These are phyloP conservation scores for Nannoperca australis DNA, from an alignment of 2,797 vertebrate genomes.

Conservation along the genomic window DNA sequence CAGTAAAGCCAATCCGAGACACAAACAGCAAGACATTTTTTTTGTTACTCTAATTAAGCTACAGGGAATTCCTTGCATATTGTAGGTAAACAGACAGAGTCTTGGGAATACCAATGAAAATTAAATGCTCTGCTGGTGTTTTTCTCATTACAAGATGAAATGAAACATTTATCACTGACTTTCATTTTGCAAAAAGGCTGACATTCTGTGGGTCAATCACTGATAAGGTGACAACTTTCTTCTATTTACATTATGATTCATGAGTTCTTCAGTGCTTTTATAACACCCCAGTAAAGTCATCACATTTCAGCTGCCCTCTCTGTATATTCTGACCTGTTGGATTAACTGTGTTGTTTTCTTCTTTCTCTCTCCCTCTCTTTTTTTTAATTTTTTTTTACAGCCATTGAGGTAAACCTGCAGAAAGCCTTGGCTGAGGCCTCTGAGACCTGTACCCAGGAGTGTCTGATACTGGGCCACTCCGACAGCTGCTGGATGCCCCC, in stretches of 20 bases:
- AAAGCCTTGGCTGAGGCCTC: conserved; percentile 95
- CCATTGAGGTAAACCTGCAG: conserved; percentile 95
- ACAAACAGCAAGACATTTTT: conserved; percentile 81
- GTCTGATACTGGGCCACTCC: conserved; percentile 96
- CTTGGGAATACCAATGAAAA: conserved; percentile 85
- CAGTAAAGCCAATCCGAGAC: conserved; percentile 80
- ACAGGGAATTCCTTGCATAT: conserved; percentile 86
- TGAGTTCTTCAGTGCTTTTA: conserved; percentile 43
- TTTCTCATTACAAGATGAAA: conserved; percentile 86
- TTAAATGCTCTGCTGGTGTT: conserved; percentile 83
- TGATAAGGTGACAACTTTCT: conserved; percentile 75
- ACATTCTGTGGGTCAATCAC: conserved; percentile 81
- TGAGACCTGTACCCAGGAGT: conserved; percentile 98
- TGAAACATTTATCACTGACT: conserved; percentile 86
- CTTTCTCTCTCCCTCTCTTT: conserved; percentile 24
- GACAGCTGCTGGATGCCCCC: conserved; percentile 99
- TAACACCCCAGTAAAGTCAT: conserved; percentile 16
- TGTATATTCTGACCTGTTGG: conserved; percentile 43
- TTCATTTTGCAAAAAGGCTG: conserved; percentile 81
- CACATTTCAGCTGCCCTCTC: conserved; percentile 24
- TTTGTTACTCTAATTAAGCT: conserved; percentile 87
- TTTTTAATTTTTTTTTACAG: conserved; percentile 73
- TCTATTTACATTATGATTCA: conserved; percentile 64
- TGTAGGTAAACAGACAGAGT: conserved; percentile 87
- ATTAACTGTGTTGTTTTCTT: conserved; percentile 54